These are phyloP conservation scores for Atractosteus spatula DNA, from an alignment of 2,113 vertebrate species.

Conservation along the genomic window DNA sequence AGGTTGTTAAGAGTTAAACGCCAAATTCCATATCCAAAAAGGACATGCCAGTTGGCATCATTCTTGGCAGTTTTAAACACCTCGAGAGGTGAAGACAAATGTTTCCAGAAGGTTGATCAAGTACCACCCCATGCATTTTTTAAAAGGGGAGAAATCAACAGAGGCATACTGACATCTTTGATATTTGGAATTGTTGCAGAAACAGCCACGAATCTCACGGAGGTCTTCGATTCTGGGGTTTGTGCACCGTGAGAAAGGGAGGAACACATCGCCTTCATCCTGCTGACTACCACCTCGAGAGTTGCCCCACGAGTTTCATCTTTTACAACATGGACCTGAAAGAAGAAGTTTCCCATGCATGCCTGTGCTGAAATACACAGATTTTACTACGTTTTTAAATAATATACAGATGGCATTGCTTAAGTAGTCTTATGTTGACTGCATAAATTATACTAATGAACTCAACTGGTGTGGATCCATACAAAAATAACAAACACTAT, in stretches of 20 bases:
- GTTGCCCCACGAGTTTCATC: constrained; percentile 89
- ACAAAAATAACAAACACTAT: background rate
- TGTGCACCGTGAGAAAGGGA: constrained; percentile 56
- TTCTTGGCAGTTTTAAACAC: no score
- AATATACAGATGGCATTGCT: background rate
- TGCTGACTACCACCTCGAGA: constrained; percentile 92
- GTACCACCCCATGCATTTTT: no score
- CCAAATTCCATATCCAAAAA: no score
- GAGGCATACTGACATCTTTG: constrained; percentile 73
- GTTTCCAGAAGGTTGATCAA: no score
- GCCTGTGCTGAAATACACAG: no score
- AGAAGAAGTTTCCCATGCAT: background rate
- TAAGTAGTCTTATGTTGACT: background rate
- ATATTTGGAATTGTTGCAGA: constrained; percentile 95
- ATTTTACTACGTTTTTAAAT: background rate
- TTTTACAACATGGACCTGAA: constrained; percentile 89
- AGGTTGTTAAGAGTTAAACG: no score
- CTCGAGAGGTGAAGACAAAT: no score
- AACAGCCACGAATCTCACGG: constrained; percentile 88
- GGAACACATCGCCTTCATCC: constrained; percentile 89
- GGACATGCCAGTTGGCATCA: no score
- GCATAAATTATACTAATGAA: background rate
- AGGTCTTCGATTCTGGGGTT: constrained; percentile 46
- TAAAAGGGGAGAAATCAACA: no score
- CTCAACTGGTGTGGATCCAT: background rate